Conservation (phyloP, 2,888 invertebrate genomes). For the Eupithecia vulgata region DNA sequence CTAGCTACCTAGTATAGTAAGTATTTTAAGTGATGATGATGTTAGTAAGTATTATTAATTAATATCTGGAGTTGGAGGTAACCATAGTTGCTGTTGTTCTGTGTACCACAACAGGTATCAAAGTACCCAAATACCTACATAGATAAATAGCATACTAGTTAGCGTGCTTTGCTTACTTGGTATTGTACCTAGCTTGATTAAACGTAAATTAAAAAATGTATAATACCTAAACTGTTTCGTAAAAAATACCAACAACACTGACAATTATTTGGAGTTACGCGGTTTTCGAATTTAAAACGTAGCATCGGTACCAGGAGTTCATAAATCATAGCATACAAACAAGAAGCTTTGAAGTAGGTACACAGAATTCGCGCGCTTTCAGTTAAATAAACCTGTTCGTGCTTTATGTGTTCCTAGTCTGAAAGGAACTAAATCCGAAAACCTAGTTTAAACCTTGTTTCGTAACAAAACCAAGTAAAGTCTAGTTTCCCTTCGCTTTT, state of each 20-base stretch:
- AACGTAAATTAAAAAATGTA: too few relatives aligned
- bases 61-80: too few relatives aligned
- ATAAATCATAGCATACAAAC: background rate
- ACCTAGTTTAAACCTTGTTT: constrained; percentile 12
- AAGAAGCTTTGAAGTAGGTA: background rate
- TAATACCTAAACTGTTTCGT: background rate
- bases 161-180: too few relatives aligned
- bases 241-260: background rate
- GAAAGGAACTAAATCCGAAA: constrained; percentile 21
- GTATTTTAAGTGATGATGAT: too few relatives aligned
- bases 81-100: too few relatives aligned
- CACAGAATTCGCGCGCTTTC: constrained; percentile 4
- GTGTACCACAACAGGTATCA: too few relatives aligned
- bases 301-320: constrained; percentile 33
- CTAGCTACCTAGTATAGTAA: too few relatives aligned
- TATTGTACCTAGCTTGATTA: too few relatives aligned
- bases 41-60: too few relatives aligned
- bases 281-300: constrained; percentile 51
- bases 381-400: background rate
- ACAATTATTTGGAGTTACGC: constrained; percentile 35
- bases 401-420: constrained; percentile 16
- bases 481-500: constrained; percentile 11
- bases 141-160: too few relatives aligned
- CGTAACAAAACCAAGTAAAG: background rate
- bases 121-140: too few relatives aligned